Conservation (phyloP, 2,797 vertebrate genomes). For the Anguilla megastoma region DNA sequence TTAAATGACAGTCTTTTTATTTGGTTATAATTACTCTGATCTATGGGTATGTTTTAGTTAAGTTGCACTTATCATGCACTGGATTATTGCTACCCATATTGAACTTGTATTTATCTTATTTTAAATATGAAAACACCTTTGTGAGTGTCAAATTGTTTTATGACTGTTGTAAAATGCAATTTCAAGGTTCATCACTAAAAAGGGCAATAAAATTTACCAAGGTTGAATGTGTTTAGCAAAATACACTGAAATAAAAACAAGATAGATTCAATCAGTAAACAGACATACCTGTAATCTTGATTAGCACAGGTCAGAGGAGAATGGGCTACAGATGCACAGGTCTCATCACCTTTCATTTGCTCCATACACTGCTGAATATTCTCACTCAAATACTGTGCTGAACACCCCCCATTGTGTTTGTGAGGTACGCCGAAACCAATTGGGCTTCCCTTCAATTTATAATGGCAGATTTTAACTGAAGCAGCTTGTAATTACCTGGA, state of each 20-base stretch:
- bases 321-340: not conserved
- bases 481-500: not conserved
- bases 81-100: not conserved
- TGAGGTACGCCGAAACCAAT: not conserved
- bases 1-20: not conserved
- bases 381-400: not conserved
- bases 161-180: conserved; percentile 14
- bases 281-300: not conserved
- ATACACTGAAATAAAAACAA: conserved; percentile 5
- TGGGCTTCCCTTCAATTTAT: not conserved
- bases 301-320: not conserved
- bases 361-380: not conserved
- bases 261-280: not conserved
- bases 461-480: not conserved
- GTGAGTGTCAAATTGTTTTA: conserved; percentile 1
- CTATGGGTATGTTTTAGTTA: not conserved
- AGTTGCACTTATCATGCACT: not conserved
- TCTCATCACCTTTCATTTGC: not conserved
- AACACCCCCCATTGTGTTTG: not conserved
- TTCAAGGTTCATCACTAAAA: not conserved
- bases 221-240: not conserved
- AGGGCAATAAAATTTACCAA: not conserved
- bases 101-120: conserved; percentile 17
- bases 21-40: not conserved
- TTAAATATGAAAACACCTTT: conserved; percentile 1